Evolutionary conservation across 2,113 vertebrate species (phyloP), one percentile per base, ranked within the genome.

Genomic region (Neolamprologus kungweensis): DNA sequence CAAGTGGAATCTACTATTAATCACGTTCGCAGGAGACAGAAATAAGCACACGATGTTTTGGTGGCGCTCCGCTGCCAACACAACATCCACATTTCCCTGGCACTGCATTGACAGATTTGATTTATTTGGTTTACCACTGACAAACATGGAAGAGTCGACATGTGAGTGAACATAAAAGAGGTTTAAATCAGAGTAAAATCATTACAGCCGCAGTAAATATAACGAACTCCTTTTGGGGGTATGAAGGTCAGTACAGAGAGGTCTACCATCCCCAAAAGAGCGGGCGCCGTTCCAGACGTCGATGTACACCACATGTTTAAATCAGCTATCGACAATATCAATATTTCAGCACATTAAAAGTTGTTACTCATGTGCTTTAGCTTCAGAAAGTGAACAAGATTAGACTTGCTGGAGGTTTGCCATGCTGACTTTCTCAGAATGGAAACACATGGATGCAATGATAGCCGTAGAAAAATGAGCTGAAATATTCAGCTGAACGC

Each of bases 371-470:
- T 83, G 86, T 80, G 68, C 55, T 73, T 50, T 47, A 83, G 87
- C 80, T 90, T 85, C 55, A 88, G 63, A 91, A 88, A 91, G 79
- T 60, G 89, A 94, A 91, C 57, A 35, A 89, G 84, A 91, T 94
- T 89, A 40, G 80, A 89, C 40, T 23, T 33, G 16, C 71, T 94
- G 92, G 92, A 90, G 9, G 11, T 78, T 81, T 80, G 93, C 90
- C 92, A 94, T 35, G 9, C 50, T 35, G 78, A 89, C 83, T 86
- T 87, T 89, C 87, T 93, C 86, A 87, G 87, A 90, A 84, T 88
- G 83, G 83, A 93, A 95, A 94, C 94, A 95, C 92, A 94, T 95
- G 94, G 90, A 93, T 89, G 51, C 58, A 88, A 85, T 91, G 86
- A 85, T 79, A 91, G 90, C 14, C 21, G 28, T n/a, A 86, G 89